These are phyloP conservation scores for Meliscaeva auricollis DNA, from an alignment of 2,888 invertebrate genomes.

Conservation along the genomic window DNA sequence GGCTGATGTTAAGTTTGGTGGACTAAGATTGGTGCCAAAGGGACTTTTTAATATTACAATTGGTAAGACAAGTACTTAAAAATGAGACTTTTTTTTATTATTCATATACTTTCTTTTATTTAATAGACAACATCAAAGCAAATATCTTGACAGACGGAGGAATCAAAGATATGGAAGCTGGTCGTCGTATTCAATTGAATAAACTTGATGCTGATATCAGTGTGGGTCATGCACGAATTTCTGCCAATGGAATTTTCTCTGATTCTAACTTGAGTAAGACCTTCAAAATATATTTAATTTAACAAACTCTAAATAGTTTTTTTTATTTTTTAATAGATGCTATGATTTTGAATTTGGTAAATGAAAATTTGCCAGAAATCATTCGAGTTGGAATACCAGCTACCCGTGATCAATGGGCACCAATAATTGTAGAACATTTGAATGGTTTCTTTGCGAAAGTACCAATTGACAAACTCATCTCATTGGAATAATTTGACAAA, in stretches of 20 bases:
- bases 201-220: constrained; percentile 81
- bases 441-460: constrained; percentile 83
- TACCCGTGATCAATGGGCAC: constrained; percentile 83
- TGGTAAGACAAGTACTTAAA: constrained; percentile 84
- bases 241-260: constrained; percentile 82
- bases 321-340: constrained; percentile 78
- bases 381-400: constrained; percentile 85
- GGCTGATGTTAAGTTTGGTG: constrained; percentile 87
- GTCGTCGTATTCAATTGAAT: constrained; percentile 79
- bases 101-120: neutral
- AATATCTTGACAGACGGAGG: constrained; percentile 81
- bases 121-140: constrained; percentile 80
- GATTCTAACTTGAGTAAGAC: constrained; percentile 81
- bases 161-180: constrained; percentile 78
- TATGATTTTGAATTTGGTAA: constrained; percentile 84
- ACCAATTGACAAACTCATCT: constrained; percentile 82
- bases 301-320: neutral
- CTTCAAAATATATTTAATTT: neutral
- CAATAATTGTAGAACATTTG: constrained; percentile 81
- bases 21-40: constrained; percentile 86
- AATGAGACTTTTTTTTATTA: neutral
- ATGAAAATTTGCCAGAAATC: constrained; percentile 86
- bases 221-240: constrained; percentile 80
- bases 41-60: constrained; percentile 87
- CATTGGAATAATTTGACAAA: constrained; percentile 53